Evolutionary conservation across 2,113 vertebrate species (phyloP).

Genomic region (Pteropus alecto): DNA sequence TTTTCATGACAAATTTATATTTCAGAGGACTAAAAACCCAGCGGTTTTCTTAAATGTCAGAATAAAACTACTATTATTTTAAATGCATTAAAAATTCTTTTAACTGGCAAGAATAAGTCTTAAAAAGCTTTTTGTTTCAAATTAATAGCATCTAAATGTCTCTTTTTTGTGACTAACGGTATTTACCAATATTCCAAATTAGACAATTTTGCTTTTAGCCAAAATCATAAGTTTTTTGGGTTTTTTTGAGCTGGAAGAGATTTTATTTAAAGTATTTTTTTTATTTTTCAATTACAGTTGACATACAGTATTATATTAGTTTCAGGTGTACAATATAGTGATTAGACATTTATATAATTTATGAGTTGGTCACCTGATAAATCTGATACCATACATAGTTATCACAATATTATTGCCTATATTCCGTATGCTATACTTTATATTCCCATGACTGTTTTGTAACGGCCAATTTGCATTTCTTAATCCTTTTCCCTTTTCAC

Average conservation of each 20-base stretch:
- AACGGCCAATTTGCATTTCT: too few species aligned
- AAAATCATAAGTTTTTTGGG: not conserved
- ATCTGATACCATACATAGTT: too few species aligned
- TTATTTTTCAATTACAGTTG: too few species aligned
- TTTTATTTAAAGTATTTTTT: too few species aligned
- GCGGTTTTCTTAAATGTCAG: constrained; percentile 60
- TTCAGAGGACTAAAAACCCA: constrained; percentile 40
- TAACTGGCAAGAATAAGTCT: constrained; percentile 48
- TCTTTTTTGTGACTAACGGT: constrained; percentile 50
- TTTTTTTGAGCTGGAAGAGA: not conserved
- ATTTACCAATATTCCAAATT: constrained; percentile 45
- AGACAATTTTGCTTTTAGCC: constrained; percentile 28
- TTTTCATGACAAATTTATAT: constrained; percentile 40
- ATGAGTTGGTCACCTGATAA: too few species aligned
- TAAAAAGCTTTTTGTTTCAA: constrained; percentile 39
- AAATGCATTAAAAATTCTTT: constrained; percentile 35
- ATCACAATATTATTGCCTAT: too few species aligned
- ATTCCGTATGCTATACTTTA: too few species aligned
- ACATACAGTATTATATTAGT: too few species aligned
- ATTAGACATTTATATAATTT: too few species aligned
- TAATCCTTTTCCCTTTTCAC: too few species aligned
- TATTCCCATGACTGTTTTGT: too few species aligned
- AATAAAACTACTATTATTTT: constrained; percentile 50
- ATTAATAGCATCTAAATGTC: constrained; percentile 55
- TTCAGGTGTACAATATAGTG: too few species aligned